Base-by-base conservation (phyloP, 2,113 vertebrate species). In the Apodemus speciosus region DNA sequence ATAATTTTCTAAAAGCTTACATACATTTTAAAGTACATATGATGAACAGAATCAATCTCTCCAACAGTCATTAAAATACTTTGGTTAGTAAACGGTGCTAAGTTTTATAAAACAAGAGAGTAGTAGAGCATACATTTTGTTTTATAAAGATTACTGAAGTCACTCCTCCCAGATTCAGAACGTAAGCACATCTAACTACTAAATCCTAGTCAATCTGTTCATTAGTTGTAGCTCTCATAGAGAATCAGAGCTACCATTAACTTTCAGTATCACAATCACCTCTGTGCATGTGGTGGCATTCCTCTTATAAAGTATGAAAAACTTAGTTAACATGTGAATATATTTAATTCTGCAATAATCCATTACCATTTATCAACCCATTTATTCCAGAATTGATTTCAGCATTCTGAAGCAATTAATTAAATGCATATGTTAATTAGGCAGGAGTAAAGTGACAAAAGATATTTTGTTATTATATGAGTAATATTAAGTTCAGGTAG, bases 361-460 rank as follows among this genome's bases (percentile, higher is more conserved):
- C 32, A 30, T 81, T 86, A 86, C 15, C 38, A 83, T 72, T 90
- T 91, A 88, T 83, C 23, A 85, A 77, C 9, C 18, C 40, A 88
- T 46, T 93, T 53, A 93, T 7, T 90, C 88, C 76, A 56, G n/a
- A 88, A 93, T 77, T 6, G 10, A 83, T 32, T 90, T 93, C 15
- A 79, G 27, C 18, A 86, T 92, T 96, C 30, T 85, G 43, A 97
- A 90, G 38, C 53, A 86, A 69, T 66, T 90, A 94, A 89, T 76
- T 71, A 79, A 73, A 92, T 56, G 75, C 68, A 2, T 46, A 60
- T 14, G 58, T 88, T 88, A 92, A 73, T 35, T 91, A 87, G 75
- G 25, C 88, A 87, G 80, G 21, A 95, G 89, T 72, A 79, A 87
- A 86, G 92, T 66, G 10, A 85, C 16, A 62, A 83, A n/a, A 64